These are phyloP conservation scores for Limanda limanda DNA, from an alignment of 2,113 vertebrate species.

Conservation along the genomic window DNA sequence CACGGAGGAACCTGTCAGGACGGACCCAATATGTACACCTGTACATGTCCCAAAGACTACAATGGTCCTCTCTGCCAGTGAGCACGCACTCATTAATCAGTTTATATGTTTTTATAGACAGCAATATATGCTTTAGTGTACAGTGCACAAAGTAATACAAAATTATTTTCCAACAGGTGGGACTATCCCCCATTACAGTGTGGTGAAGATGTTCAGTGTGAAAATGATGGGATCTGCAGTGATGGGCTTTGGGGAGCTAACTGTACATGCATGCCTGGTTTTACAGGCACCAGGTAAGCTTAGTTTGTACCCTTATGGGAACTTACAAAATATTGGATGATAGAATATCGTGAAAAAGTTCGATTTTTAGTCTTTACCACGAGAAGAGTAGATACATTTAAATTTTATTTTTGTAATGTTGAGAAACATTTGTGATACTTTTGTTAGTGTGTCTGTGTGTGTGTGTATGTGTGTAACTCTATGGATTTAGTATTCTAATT, in stretches of 20 bases:
- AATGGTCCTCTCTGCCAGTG: slow-evolving; percentile 87
- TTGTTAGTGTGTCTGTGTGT: no score
- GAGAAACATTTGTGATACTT: no score
- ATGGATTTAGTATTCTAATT: no score
- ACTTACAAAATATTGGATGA: no score
- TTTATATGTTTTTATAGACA: neutral
- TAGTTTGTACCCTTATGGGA: no score
- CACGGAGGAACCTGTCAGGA: slow-evolving; percentile 87
- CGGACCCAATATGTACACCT: slow-evolving; percentile 84
- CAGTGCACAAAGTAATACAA: neutral
- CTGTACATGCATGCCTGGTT: slow-evolving; percentile 88
- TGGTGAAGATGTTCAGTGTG: slow-evolving; percentile 84
- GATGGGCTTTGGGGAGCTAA: slow-evolving; percentile 86
- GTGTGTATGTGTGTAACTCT: no score
- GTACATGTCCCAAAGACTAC: slow-evolving; percentile 81
- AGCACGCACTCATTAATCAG: slow-evolving; percentile 58
- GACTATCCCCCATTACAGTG: slow-evolving; percentile 85
- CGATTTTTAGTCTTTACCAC: no score
- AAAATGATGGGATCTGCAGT: slow-evolving; percentile 81
- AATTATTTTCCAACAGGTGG: slow-evolving; percentile 78
- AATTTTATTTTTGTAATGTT: no score
- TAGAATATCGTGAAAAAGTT: no score
- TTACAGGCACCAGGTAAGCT: slow-evolving; percentile 86
- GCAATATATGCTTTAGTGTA: neutral
- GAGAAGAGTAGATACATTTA: no score